Percentiles rank a stretch among this genome's conserved stretches.
Conservation (phyloP, 1,140 invertebrate genomes). For the Bombus sibiricus region DNA sequence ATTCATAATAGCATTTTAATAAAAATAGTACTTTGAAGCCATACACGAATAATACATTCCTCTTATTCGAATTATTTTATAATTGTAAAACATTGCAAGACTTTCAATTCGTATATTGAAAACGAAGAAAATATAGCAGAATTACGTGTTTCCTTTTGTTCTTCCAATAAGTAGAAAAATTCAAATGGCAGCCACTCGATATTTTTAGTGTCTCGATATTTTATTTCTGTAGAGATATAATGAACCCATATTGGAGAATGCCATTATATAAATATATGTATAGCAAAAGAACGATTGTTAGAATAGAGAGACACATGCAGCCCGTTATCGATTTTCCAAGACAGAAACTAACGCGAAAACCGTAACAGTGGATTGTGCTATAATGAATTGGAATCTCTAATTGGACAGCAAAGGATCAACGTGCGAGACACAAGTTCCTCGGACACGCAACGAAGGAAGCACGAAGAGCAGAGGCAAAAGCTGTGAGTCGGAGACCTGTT, state of each 20-base stretch:
- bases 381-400: conserved; percentile 31
- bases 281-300: not conserved
- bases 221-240: not conserved
- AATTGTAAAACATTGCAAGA: too few relatives aligned
- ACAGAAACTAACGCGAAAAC: not conserved
- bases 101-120: too few relatives aligned
- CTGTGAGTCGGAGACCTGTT: conserved; percentile 45
- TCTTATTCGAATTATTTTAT: too few relatives aligned
- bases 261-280: not conserved
- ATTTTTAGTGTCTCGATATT: not conserved
- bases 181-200: too few relatives aligned
- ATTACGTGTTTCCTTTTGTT: too few relatives aligned
- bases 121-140: too few relatives aligned
- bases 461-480: conserved; percentile 27
- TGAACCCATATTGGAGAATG: too few relatives aligned
- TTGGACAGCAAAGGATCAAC: conserved; percentile 37
- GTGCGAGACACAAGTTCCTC: not conserved
- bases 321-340: conserved; percentile 12
- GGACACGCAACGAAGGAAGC: conserved; percentile 26
- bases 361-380: not conserved
- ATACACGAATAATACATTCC: too few relatives aligned
- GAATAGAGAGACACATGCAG: not conserved
- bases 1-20: too few relatives aligned
- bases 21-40: too few relatives aligned
- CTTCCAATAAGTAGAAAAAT: too few relatives aligned